These are phyloP conservation scores for Cephus sareptanus DNA, from an alignment of 2,888 invertebrate species.

Conservation along the genomic window DNA sequence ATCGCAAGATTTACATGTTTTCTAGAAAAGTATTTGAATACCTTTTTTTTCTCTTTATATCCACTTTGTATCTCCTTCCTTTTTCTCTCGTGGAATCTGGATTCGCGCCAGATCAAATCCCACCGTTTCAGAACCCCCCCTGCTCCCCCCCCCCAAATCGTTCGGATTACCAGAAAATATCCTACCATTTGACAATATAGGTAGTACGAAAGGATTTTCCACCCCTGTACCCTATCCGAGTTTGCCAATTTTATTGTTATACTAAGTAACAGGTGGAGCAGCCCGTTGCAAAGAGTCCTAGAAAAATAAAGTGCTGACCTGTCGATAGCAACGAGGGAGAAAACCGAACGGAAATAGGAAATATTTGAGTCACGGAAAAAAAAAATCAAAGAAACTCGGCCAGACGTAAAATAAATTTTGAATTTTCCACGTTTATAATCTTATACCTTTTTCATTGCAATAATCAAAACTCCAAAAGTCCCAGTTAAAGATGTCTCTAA, in stretches of 20 bases:
- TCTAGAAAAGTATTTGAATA: neutral
- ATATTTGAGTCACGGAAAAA: neutral
- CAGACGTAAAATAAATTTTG: neutral
- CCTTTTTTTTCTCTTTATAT: neutral
- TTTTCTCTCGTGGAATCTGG: neutral
- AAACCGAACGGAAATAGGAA: neutral
- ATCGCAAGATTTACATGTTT: neutral
- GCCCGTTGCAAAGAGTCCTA: neutral
- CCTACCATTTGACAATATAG: neutral
- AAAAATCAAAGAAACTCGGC: neutral
- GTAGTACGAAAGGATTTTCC: neutral
- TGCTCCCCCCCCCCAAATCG: neutral
- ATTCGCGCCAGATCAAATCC: neutral
- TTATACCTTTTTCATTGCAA: neutral
- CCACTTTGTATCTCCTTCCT: neutral
- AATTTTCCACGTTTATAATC: neutral
- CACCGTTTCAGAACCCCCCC: neutral
- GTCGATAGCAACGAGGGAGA: too few relatives aligned
- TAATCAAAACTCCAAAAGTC: conserved; percentile 48
- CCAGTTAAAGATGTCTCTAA: conserved; percentile 40
- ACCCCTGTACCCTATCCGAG: neutral
- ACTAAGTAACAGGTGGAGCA: neutral
- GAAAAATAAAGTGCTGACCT: neutral
- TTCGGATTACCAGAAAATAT: neutral
- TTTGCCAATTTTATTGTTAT: neutral